These are phyloP conservation scores for Threskiornis aethiopicus DNA, from an alignment of 2,797 vertebrate species.

Conservation along the genomic window DNA sequence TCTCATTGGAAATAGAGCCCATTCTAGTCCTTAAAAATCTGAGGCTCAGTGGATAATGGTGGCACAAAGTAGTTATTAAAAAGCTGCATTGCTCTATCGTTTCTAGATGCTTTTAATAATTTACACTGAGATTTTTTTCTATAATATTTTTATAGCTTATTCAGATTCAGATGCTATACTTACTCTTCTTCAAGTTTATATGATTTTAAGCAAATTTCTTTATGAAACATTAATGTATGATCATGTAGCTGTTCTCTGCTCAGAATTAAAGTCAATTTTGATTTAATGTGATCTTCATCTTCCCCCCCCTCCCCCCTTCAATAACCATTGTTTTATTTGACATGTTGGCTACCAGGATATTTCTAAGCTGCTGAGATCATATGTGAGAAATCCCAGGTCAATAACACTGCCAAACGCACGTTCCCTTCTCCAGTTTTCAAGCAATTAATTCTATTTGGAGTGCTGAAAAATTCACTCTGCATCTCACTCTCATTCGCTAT, in stretches of 20 bases:
- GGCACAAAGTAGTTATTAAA: background rate
- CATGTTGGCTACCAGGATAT: background rate
- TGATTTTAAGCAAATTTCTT: constrained; percentile 15
- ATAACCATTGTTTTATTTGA: background rate
- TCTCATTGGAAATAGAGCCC: background rate
- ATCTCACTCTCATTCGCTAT: background rate
- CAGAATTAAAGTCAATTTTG: background rate
- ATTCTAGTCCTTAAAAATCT: background rate
- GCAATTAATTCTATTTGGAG: background rate
- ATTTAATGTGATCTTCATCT: background rate
- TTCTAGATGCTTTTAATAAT: background rate
- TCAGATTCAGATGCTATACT: background rate
- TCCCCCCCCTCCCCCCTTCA: rapidly evolving
- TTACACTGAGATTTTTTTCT: background rate
- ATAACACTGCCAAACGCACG: rapidly evolving
- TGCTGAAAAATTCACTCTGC: background rate
- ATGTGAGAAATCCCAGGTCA: background rate
- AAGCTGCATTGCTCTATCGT: background rate
- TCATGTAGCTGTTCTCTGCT: background rate
- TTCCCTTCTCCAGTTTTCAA: background rate
- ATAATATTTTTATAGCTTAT: background rate
- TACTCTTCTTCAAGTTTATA: background rate
- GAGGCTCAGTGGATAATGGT: background rate
- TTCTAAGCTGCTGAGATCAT: background rate
- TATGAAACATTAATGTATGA: background rate